Percentiles rank a stretch among this genome's conserved stretches.
phyloP scores from a whole-genome alignment of 1,140 invertebrate genomes.

The Diorhabda sublineata region DNA sequence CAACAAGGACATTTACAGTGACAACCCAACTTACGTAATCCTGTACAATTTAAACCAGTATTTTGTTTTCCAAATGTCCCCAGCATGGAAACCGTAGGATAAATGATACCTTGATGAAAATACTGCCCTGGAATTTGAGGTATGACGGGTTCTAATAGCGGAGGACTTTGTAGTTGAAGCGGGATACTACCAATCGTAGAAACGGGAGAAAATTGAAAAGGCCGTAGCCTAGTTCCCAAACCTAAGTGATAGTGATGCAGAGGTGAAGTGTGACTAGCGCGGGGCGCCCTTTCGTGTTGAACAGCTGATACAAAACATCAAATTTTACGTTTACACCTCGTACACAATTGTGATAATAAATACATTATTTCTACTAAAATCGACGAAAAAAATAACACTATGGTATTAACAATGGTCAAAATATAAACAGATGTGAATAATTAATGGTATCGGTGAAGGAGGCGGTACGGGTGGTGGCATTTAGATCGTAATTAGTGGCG shows the following conservation, averaged over 20 bases:
- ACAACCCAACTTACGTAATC: constrained; percentile 24
- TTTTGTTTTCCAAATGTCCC: constrained; percentile 36
- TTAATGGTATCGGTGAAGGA: background rate
- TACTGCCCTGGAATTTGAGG: constrained; percentile 28
- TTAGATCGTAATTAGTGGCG: constrained; percentile 25
- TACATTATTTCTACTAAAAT: too few relatives aligned
- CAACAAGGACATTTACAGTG: background rate
- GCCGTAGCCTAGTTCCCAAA: constrained; percentile 38
- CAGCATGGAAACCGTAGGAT: constrained; percentile 36
- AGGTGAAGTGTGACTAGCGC: constrained; percentile 48
- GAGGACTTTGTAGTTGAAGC: constrained; percentile 46
- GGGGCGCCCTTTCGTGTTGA: constrained; percentile 81
- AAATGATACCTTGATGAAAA: constrained; percentile 41
- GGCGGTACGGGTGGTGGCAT: constrained; percentile 13
- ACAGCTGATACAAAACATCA: constrained; percentile 61
- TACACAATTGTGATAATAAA: too few relatives aligned
- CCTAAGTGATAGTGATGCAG: constrained; percentile 46
- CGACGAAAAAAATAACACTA: too few relatives aligned
- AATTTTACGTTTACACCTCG: too few relatives aligned
- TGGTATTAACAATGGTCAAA: too few relatives aligned
- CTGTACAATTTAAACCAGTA: constrained; percentile 15
- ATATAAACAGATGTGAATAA: too few relatives aligned
- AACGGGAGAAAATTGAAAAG: constrained; percentile 43
- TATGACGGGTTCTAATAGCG: constrained; percentile 27
- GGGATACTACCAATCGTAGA: constrained; percentile 49